Conservation (phyloP, 2,797 vertebrate genomes). For the Macrochelys suwanniensis region DNA sequence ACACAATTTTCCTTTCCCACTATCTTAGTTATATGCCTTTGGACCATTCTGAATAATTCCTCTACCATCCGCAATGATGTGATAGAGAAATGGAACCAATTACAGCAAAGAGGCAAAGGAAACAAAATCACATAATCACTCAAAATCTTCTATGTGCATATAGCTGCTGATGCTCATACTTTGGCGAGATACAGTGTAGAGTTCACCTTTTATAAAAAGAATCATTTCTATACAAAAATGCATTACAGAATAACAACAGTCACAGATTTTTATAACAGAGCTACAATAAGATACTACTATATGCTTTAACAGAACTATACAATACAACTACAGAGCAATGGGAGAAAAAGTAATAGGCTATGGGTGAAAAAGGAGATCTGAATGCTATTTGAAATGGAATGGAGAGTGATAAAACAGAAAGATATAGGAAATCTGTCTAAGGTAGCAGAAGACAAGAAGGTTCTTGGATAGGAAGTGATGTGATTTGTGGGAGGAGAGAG, state of each 20-base stretch:
- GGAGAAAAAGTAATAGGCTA: conserved; percentile 75
- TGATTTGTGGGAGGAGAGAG: neutral
- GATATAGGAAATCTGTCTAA: conserved; percentile 72
- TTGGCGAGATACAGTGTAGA: conserved; percentile 56
- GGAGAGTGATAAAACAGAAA: conserved; percentile 75
- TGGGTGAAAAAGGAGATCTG: conserved; percentile 73
- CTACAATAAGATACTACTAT: conserved; percentile 7
- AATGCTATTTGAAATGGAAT: conserved; percentile 78
- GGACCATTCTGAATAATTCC: conserved; percentile 53
- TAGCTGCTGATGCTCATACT: conserved; percentile 59
- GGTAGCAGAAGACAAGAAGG: conserved; percentile 66
- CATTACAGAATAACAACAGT: conserved; percentile 49
- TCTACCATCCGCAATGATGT: conserved; percentile 59
- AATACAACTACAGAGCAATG: conserved; percentile 38
- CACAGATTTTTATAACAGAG: conserved; percentile 52
- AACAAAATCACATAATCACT: conserved; percentile 71
- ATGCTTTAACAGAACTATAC: conserved; percentile 49
- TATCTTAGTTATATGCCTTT: conserved; percentile 58
- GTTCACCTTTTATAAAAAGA: conserved; percentile 59
- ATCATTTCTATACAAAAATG: conserved; percentile 54
- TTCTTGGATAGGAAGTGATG: conserved; percentile 63
- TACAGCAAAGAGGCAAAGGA: neutral
- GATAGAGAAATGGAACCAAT: conserved; percentile 39
- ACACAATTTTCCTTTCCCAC: conserved; percentile 61
- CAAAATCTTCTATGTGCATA: conserved; percentile 44